Evolutionary conservation across 2,113 vertebrate species (phyloP).

Genomic region (Apodemus speciosus): DNA sequence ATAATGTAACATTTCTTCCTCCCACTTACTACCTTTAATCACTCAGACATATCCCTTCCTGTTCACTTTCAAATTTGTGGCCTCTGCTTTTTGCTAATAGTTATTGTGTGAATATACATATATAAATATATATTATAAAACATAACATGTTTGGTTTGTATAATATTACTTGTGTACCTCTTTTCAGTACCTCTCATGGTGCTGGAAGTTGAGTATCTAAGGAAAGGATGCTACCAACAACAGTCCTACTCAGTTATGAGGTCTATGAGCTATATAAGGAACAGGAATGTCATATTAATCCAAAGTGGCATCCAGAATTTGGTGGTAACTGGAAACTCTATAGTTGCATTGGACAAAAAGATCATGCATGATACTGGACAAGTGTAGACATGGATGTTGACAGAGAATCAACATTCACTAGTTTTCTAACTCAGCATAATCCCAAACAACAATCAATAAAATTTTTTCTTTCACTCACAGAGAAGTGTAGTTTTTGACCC

Average conservation of each 20-base stretch:
- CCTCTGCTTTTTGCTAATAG: background rate
- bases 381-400: background rate
- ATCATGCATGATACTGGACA: background rate
- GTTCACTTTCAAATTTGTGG: background rate
- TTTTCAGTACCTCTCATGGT: background rate
- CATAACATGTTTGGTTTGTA: background rate
- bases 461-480: background rate
- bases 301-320: background rate
- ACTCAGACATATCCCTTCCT: background rate
- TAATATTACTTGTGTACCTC: background rate
- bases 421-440: background rate
- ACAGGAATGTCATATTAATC: background rate
- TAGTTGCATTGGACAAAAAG: background rate
- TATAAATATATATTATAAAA: background rate
- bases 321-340: background rate
- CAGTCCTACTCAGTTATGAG: background rate
- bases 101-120: background rate
- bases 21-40: background rate
- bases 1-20: background rate
- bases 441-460: background rate
- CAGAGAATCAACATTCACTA: background rate
- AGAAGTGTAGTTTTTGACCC: background rate
- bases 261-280: background rate
- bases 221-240: background rate
- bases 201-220: background rate